These are phyloP conservation scores for Popillia japonica DNA, from an alignment of 1,140 invertebrate genomes.

Conservation along the genomic window DNA sequence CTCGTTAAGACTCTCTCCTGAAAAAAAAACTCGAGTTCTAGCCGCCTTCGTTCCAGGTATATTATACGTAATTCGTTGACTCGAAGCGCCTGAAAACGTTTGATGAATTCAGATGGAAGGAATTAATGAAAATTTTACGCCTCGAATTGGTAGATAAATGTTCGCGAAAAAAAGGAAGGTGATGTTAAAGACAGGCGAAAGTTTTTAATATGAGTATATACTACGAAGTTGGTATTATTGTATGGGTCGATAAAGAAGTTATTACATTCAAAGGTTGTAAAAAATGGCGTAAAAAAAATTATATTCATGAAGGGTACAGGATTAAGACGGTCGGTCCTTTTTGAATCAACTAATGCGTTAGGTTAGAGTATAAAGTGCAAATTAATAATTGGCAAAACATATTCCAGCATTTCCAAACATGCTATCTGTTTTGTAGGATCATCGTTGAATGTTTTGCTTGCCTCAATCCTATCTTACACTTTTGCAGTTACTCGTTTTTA, in stretches of 20 bases:
- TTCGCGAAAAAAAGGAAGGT: background rate
- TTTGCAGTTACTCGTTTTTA: too few relatives aligned
- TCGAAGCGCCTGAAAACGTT: slow-evolving; percentile 25
- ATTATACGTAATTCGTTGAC: slow-evolving; percentile 29
- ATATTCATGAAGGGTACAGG: too few relatives aligned
- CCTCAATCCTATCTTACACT: too few relatives aligned
- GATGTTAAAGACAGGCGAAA: slow-evolving; percentile 1
- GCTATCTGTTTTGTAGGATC: too few relatives aligned
- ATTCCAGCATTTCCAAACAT: too few relatives aligned
- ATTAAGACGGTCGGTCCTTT: too few relatives aligned
- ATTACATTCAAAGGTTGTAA: background rate
- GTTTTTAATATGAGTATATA: slow-evolving; percentile 3
- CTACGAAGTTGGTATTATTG: background rate
- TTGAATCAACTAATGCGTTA: too few relatives aligned
- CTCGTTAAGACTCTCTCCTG: slow-evolving; percentile 8
- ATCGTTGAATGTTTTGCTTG: too few relatives aligned
- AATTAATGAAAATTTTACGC: slow-evolving; percentile 39
- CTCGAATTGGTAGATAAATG: slow-evolving; percentile 17
- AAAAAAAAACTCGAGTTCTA: background rate
- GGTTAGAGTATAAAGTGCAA: too few relatives aligned
- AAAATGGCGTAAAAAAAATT: too few relatives aligned
- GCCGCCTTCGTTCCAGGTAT: slow-evolving; percentile 1
- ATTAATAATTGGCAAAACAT: too few relatives aligned
- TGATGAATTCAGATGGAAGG: slow-evolving; percentile 37
- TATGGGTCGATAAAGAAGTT: slow-evolving; percentile 1